Evolutionary conservation across 2,797 vertebrate species (phyloP).

Genomic region (Cottoperca gobio): DNA sequence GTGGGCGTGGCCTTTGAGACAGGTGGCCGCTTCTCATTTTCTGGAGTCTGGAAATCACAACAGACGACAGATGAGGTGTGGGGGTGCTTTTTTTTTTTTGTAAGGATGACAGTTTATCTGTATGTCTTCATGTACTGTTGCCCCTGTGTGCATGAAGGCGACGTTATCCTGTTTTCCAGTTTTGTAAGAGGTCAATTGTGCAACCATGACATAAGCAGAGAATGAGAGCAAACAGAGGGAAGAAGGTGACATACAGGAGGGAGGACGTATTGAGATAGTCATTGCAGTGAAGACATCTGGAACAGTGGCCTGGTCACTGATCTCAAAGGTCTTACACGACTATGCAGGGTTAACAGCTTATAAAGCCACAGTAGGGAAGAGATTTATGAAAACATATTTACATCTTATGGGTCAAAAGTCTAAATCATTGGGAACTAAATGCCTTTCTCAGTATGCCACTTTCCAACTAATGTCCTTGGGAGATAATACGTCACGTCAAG

Average conservation of each 20-base stretch:
- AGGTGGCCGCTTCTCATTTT: conserved; percentile 87
- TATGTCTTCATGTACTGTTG: background rate
- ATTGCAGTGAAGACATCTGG: background rate
- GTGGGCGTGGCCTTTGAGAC: conserved; percentile 82
- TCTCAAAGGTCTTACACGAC: background rate
- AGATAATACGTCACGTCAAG: too few relatives aligned
- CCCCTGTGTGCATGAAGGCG: background rate
- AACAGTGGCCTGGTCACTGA: background rate
- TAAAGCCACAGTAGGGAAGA: conserved; percentile 20
- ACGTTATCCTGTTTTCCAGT: background rate
- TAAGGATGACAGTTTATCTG: background rate
- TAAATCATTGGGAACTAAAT: background rate
- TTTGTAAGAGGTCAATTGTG: background rate
- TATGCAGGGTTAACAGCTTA: conserved; percentile 1
- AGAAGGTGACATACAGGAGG: background rate
- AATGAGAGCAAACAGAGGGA: conserved; percentile 16
- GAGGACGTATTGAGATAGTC: background rate
- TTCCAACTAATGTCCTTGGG: background rate
- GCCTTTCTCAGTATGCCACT: background rate
- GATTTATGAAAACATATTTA: conserved; percentile 11
- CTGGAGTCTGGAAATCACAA: conserved; percentile 74
- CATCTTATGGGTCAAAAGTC: background rate
- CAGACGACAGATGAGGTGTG: conserved; percentile 15
- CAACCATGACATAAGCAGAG: background rate
- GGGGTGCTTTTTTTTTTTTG: conserved; percentile 6